Percentiles rank a stretch among this genome's conserved stretches.
Conservation (phyloP, 2,113 vertebrate species). For the Delphinapterus leucas region DNA sequence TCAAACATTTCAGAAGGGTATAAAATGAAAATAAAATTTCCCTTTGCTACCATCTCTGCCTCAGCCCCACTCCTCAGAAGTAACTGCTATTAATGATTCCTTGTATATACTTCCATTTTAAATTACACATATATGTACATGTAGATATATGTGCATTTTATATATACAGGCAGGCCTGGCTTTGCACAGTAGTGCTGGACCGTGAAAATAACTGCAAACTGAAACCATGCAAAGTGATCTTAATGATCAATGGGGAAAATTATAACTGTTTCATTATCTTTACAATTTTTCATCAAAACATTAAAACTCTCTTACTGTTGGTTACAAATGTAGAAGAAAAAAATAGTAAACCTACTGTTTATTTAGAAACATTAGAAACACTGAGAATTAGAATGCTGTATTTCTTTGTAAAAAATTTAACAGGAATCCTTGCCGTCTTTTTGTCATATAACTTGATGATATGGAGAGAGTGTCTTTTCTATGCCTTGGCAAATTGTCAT, state of each 20-base stretch:
- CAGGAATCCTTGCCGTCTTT: background rate
- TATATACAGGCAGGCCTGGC: background rate
- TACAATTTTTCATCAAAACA: background rate
- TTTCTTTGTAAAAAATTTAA: background rate
- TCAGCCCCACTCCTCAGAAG: background rate
- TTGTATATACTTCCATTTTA: background rate
- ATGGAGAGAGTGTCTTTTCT: background rate
- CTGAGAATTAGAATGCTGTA: background rate
- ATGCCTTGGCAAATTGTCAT: background rate
- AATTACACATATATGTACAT: background rate
- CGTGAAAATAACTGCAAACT: background rate
- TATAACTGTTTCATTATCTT: background rate
- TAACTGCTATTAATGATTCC: background rate
- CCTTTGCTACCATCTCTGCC: background rate
- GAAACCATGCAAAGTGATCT: background rate
- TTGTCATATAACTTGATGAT: background rate
- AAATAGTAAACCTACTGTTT: background rate
- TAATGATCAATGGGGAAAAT: background rate
- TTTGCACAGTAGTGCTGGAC: background rate
- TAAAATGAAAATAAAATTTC: constrained; percentile 13
- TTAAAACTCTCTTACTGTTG: background rate
- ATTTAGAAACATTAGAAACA: background rate
- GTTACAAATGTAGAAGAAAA: background rate
- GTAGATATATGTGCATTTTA: background rate
- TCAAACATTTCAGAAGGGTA: background rate